Evolutionary conservation across 2,113 vertebrate species (phyloP), one percentile per base, ranked within the genome.

Genomic region (Hiodon tergisus): DNA sequence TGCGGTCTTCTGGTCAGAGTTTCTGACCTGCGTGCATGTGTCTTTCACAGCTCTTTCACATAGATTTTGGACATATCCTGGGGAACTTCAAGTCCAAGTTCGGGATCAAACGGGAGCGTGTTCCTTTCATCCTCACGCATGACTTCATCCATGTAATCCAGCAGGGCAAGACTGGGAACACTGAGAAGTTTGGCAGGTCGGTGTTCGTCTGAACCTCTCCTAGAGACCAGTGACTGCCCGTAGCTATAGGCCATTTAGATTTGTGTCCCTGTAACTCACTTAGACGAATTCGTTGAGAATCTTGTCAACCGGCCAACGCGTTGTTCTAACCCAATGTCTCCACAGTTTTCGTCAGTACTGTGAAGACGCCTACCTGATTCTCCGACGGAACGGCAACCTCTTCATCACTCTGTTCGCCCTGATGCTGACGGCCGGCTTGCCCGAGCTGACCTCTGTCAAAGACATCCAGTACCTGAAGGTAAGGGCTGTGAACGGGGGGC

Each of bases 401-500:
- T 97, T 99, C 87, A 98, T 99, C 85, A 99, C 96, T 1, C 93
- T 99, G 72, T 99, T 99, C 86, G 96, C 97, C 75, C 93, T 99
- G 87, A 99, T 98, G 97, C 81, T 99, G 79, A 98, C 97, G 52
- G 96, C 97, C 63, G 97, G 97, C 31, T 94, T 99, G 79, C 97
- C 97, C 54, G 97, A 99, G 79, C 93, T 99, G 67, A 96, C 95
- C 3, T 99, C 97, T 5, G 90, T 98, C 82, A 99, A 98, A 89
- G 97, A 99, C 83, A 99, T 99, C 84, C 97, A 98, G 85, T 99
- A 99, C 90, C 91, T 99, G 84, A 99, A 99, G 96, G 97, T 98
- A 92, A 74, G 31, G 76, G 5, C 11, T 6, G 13, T 6, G 17
- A 5, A 8, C 5, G 16, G 2, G 62, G 62, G 16, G 16, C 17